Base-by-base conservation (phyloP, 2,888 invertebrate species). In the Rhagophthalmus giganteus region DNA sequence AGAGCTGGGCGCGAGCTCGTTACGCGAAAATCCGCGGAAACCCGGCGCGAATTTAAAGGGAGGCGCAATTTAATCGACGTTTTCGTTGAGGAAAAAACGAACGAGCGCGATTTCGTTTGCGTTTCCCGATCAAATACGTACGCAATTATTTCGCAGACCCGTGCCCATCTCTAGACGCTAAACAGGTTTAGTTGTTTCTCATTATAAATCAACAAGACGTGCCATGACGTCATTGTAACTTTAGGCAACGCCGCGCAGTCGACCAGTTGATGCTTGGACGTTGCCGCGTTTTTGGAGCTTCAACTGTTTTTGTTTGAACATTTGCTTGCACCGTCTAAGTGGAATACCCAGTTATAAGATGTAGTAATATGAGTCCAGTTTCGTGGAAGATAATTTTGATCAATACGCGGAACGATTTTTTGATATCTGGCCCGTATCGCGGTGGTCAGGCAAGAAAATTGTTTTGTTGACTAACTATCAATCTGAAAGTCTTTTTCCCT, bases 151-250 rank as follows among this genome's bases (percentile, higher is more conserved):
- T n/a, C n/a, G n/a, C n/a, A n/a, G n/a, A n/a, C n/a, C 37, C 38
- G 46, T 37, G 16, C 46, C 38, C 46, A 31, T 30, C 46, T 38
- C 16, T 31, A 46, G 15, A n/a, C 31, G 8, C 11, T 15, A 60
- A 62, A 64, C 69, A 71, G 69, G 70, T 71, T 71, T 67, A 65
- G 66, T 68, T 71, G 70, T 73, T 73, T 72, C 73, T 72, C 72
- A 69, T 72, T 73, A 72, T 73, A 74, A 73, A 73, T 74, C 72
- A 74, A 71, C 71, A 71, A 68, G 70, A 70, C 69, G 3, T 66
- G 65, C 58, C 54, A 61, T 72, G 72, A 74, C 73, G 72, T 73
- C 71, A 72, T 58, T 54, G 57, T 40, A 52, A 56, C 46, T 57
- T 56, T 35, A 52, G 71, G 71, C 72, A 71, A 71, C 70, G 63